A percentile compares a stretch with the other conserved stretches of the same genome.
phyloP scores from a whole-genome alignment of 2,888 invertebrate species.

The Trileptium ribeirensis region DNA sequence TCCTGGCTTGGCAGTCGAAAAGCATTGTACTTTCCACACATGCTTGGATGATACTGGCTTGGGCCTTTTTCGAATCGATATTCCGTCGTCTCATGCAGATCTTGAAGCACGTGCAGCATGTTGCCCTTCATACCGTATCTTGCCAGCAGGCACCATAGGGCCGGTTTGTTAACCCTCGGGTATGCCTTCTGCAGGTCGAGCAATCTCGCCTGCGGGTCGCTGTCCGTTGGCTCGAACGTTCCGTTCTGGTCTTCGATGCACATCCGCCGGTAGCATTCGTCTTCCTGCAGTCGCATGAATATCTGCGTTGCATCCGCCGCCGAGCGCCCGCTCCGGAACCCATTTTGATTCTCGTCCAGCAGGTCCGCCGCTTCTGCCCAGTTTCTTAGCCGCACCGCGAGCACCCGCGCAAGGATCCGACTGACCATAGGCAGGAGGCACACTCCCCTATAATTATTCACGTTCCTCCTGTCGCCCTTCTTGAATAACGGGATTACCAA shows the following conservation, averaged over 20 bases:
- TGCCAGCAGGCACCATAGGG: not conserved
- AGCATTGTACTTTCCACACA: no score
- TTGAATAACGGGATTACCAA: not conserved
- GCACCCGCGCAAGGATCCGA: not conserved
- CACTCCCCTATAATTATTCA: not conserved
- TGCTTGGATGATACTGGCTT: no score
- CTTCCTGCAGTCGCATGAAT: not conserved
- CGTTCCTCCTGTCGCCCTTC: not conserved
- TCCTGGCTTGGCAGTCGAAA: no score
- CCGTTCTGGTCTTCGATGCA: not conserved
- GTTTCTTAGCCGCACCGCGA: not conserved
- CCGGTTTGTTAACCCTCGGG: not conserved
- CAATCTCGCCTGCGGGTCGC: not conserved
- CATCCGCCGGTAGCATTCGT: not conserved
- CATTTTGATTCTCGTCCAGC: not conserved
- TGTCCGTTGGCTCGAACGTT: not conserved
- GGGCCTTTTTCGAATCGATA: no score
- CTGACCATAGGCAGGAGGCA: not conserved
- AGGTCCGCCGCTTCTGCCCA: not conserved
- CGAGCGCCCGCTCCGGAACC: not conserved
- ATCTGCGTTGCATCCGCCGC: constrained; percentile 4
- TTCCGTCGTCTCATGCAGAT: constrained; percentile 6
- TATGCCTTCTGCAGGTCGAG: not conserved
- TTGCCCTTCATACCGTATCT: constrained; percentile 3
- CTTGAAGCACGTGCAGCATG: not conserved